Percentiles rank a stretch among this genome's conserved stretches.
These are phyloP conservation scores for Lomographa bimaculata DNA, from an alignment of 2,888 invertebrate genomes.

Conservation along the genomic window DNA sequence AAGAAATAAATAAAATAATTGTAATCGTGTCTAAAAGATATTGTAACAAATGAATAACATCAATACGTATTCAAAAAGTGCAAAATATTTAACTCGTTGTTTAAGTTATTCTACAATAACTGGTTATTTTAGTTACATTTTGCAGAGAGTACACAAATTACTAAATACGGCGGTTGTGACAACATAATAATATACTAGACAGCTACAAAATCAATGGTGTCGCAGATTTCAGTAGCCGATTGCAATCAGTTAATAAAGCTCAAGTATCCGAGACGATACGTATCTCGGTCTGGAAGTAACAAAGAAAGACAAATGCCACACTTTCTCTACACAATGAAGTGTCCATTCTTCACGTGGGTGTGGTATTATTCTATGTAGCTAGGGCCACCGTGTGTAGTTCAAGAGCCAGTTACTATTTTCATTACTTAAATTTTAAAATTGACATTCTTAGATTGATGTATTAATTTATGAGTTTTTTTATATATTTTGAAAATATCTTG, in stretches of 20 bases:
- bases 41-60: too few relatives aligned
- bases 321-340: constrained; percentile 67
- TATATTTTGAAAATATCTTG: too few relatives aligned
- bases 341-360: constrained; percentile 66
- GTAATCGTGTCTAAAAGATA: too few relatives aligned
- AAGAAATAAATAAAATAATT: too few relatives aligned
- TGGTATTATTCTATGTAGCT: constrained; percentile 67
- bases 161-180: too few relatives aligned
- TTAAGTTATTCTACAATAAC: too few relatives aligned
- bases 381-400: constrained; percentile 20
- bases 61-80: too few relatives aligned
- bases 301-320: constrained; percentile 73
- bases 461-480: too few relatives aligned
- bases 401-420: constrained; percentile 3
- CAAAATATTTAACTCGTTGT: too few relatives aligned
- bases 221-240: constrained; percentile 42
- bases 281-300: constrained; percentile 54
- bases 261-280: constrained; percentile 45
- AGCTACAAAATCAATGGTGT: constrained; percentile 35
- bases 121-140: too few relatives aligned
- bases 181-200: constrained; percentile 2
- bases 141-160: too few relatives aligned
- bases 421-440: neutral
- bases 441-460: too few relatives aligned
- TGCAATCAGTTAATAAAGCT: constrained; percentile 41